These are phyloP conservation scores for Lepidocyrtinus sp. DNA, from an alignment of 2,888 invertebrate species.

Conservation along the genomic window DNA sequence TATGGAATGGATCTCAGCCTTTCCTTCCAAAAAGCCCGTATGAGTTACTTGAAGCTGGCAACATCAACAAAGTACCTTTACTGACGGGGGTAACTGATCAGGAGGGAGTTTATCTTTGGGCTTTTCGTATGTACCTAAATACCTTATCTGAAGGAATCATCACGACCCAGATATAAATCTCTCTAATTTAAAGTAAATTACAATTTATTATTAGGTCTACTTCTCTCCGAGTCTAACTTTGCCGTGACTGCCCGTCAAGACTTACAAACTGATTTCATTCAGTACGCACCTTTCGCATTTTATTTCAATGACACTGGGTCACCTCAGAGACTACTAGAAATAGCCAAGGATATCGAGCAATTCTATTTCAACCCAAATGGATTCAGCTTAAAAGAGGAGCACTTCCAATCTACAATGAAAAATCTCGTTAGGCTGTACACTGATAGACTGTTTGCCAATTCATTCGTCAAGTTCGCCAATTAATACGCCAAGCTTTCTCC, in stretches of 20 bases:
- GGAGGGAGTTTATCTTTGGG: slow-evolving; percentile 52
- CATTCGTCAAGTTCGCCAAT: slow-evolving; percentile 31
- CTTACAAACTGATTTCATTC: slow-evolving; percentile 39
- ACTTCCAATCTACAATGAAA: slow-evolving; percentile 4
- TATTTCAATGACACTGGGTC: slow-evolving; percentile 44
- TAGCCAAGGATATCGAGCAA: slow-evolving; percentile 37
- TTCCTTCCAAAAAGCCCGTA: slow-evolving; percentile 44
- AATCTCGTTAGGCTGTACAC: slow-evolving; percentile 31
- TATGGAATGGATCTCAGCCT: slow-evolving; percentile 2
- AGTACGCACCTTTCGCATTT: slow-evolving; percentile 47
- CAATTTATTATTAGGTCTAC: slow-evolving; percentile 10
- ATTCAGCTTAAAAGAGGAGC: slow-evolving; percentile 20
- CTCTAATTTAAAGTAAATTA: not conserved
- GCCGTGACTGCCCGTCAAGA: slow-evolving; percentile 18
- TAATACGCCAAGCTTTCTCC: slow-evolving; percentile 34
- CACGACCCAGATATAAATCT: not conserved
- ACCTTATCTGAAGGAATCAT: too few species aligned
- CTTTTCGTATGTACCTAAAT: slow-evolving; percentile 2
- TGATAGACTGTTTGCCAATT: slow-evolving; percentile 33
- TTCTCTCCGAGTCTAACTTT: not conserved
- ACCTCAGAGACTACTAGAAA: slow-evolving; percentile 25
- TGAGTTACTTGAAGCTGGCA: slow-evolving; percentile 42
- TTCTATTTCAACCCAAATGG: slow-evolving; percentile 43
- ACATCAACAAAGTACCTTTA: slow-evolving; percentile 40
- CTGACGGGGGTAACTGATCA: slow-evolving; percentile 41